phyloP scores from a whole-genome alignment of 2,888 invertebrate genomes.

The Lycophotia porphyrea region DNA sequence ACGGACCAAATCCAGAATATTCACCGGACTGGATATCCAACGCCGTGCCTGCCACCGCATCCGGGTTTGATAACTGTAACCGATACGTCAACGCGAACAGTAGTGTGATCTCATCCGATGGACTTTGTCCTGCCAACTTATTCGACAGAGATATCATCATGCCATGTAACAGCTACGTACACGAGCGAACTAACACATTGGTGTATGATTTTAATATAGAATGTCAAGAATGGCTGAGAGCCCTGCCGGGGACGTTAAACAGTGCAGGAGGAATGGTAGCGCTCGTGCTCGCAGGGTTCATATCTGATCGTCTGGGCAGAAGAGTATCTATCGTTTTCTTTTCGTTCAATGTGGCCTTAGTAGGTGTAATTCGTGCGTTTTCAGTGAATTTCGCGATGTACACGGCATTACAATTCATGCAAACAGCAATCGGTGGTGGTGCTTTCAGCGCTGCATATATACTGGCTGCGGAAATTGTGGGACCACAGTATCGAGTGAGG shows the following conservation, averaged over 20 bases:
- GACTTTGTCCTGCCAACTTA: slow-evolving; percentile 75
- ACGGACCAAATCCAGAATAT: slow-evolving; percentile 75
- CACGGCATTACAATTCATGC: slow-evolving; percentile 81
- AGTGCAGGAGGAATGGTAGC: slow-evolving; percentile 93
- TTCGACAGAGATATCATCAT: slow-evolving; percentile 78
- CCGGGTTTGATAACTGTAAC: slow-evolving; percentile 81
- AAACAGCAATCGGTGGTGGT: slow-evolving; percentile 85
- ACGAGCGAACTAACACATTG: slow-evolving; percentile 81
- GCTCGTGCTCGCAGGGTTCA: slow-evolving; percentile 91
- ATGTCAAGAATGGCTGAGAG: slow-evolving; percentile 92
- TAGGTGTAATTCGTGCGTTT: slow-evolving; percentile 83
- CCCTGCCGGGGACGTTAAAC: slow-evolving; percentile 93
- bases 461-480: slow-evolving; percentile 94
- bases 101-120: slow-evolving; percentile 60
- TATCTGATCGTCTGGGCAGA: slow-evolving; percentile 91
- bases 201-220: slow-evolving; percentile 85
- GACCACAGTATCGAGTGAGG: slow-evolving; percentile 92
- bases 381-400: slow-evolving; percentile 86
- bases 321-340: slow-evolving; percentile 83
- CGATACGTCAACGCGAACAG: slow-evolving; percentile 75
- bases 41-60: slow-evolving; percentile 78
- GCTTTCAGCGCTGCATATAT: slow-evolving; percentile 86
- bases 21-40: slow-evolving; percentile 80
- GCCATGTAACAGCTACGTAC: slow-evolving; percentile 81
- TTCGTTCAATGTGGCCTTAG: slow-evolving; percentile 81